Conservation (phyloP, 2,113 vertebrate genomes). For the Emydocephalus ijimae region DNA sequence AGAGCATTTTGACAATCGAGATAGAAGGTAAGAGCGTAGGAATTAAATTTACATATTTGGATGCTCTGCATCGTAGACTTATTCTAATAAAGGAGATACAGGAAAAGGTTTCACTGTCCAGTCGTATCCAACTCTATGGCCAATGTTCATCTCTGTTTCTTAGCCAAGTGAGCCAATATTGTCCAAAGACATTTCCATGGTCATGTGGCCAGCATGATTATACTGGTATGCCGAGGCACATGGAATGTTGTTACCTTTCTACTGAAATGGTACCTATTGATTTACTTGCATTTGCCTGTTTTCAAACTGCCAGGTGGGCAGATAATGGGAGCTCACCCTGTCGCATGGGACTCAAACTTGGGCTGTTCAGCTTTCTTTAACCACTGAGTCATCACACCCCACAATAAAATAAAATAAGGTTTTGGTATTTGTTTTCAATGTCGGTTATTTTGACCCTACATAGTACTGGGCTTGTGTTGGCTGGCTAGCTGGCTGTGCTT, state of each 20-base stretch:
- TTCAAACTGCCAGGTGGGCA: neutral
- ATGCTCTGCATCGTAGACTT: neutral
- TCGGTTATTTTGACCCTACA: neutral
- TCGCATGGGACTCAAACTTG: neutral
- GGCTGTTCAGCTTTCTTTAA: neutral
- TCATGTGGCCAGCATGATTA: neutral
- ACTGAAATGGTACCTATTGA: neutral
- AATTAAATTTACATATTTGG: neutral
- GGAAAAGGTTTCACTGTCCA: neutral
- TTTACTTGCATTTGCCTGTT: neutral
- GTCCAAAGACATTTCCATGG: neutral
- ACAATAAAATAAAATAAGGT: neutral
- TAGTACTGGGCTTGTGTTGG: neutral
- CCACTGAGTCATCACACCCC: neutral
- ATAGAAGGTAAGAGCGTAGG: constrained; percentile 74
- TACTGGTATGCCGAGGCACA: neutral
- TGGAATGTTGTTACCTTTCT: neutral
- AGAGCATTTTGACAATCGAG: constrained; percentile 87
- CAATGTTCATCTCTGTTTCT: neutral
- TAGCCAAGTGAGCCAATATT: neutral
- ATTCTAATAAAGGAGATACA: neutral
- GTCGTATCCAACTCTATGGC: neutral
- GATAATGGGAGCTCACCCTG: neutral
- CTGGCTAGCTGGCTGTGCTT: neutral
- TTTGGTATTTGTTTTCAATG: neutral